Evolutionary conservation across 2,888 invertebrate species (phyloP).

Genomic region (Cyclophora albipunctata): DNA sequence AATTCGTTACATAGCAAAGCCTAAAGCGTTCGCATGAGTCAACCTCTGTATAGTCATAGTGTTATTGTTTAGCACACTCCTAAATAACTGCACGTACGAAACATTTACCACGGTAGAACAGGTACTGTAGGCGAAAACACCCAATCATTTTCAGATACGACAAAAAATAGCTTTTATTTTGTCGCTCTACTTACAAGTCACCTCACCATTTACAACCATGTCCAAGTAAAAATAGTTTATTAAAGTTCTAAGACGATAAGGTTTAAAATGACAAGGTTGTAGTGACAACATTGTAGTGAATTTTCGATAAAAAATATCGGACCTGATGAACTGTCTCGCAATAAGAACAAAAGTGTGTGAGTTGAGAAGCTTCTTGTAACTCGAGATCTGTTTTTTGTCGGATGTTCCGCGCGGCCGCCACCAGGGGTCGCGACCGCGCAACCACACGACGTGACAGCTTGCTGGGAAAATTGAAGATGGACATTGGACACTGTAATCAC

Average conservation of each 20-base stretch:
- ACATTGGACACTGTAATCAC: constrained; percentile 30
- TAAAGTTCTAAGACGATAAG: no score
- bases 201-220: no score
- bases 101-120: constrained; percentile 1
- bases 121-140: constrained; percentile 17
- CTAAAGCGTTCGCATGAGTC: no score
- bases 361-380: constrained; percentile 45
- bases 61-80: background rate
- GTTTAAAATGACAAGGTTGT: constrained; percentile 5
- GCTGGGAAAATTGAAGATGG: constrained; percentile 41
- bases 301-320: constrained; percentile 20
- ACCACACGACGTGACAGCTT: constrained; percentile 50
- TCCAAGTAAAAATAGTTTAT: no score
- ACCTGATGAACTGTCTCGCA: constrained; percentile 47
- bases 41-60: no score
- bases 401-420: constrained; percentile 32
- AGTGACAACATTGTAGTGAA: background rate
- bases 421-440: constrained; percentile 49
- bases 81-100: constrained; percentile 6
- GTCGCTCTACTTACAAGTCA: constrained; percentile 15
- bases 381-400: constrained; percentile 47
- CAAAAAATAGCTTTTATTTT: constrained; percentile 19
- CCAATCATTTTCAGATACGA: constrained; percentile 15
- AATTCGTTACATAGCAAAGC: no score
- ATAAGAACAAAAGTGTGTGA: constrained; percentile 42